phyloP scores from a whole-genome alignment of 2,888 invertebrate genomes.

The Nomada hirtipes region DNA sequence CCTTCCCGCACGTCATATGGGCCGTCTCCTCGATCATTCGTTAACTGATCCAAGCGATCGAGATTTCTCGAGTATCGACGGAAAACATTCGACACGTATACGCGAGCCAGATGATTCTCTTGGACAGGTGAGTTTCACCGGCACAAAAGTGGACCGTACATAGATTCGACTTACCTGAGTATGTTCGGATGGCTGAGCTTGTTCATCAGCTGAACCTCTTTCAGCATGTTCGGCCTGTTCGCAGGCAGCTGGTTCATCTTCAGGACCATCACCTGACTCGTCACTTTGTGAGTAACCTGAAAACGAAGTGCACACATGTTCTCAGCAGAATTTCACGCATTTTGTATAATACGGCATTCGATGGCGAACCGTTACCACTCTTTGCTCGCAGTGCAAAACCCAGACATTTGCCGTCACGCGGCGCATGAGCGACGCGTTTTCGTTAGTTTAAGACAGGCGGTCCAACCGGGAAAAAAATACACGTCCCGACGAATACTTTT shows the following conservation, averaged over 20 bases:
- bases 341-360: constrained; percentile 1
- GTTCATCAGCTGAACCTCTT: constrained; percentile 98
- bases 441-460: too few relatives aligned
- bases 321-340: constrained; percentile 14
- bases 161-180: constrained; percentile 88
- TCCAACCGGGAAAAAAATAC: background rate
- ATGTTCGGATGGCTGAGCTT: constrained; percentile 97
- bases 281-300: constrained; percentile 96
- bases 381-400: constrained; percentile 9
- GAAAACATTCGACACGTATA: constrained; percentile 47
- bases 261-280: constrained; percentile 97
- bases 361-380: constrained; percentile 10
- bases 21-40: constrained; percentile 1
- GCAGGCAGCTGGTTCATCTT: constrained; percentile 98
- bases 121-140: constrained; percentile 45
- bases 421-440: too few relatives aligned
- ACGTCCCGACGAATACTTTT: background rate
- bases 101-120: constrained; percentile 24
- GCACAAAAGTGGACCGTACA: constrained; percentile 57
- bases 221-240: constrained; percentile 97
- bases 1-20: background rate
- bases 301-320: constrained; percentile 49
- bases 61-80: constrained; percentile 32
- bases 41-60: constrained; percentile 3
- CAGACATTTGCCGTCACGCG: background rate